Conservation (phyloP, 2,797 vertebrate genomes). For the Amblyopsis hoosieri region DNA sequence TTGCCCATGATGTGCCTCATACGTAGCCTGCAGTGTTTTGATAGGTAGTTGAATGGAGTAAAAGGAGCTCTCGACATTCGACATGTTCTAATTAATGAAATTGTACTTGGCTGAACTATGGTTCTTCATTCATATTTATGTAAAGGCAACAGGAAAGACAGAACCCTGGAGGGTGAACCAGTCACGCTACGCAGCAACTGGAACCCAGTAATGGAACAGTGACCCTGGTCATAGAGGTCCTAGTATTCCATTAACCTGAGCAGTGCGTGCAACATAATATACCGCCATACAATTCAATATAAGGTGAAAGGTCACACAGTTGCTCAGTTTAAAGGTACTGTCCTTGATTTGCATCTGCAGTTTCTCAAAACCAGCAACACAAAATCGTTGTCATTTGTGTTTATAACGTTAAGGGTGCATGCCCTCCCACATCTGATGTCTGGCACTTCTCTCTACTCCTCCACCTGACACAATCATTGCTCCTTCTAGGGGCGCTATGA, state of each 20-base stretch:
- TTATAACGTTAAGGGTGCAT: no score
- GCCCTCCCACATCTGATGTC: no score
- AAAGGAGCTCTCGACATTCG: conserved; percentile 35
- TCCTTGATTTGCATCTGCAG: no score
- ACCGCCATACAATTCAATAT: no score
- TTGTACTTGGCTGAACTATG: conserved; percentile 35
- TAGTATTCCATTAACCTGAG: conserved; percentile 1
- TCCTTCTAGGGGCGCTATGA: no score
- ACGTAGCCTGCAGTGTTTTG: conserved; percentile 60
- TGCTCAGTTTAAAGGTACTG: no score
- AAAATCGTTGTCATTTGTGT: no score
- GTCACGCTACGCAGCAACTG: conserved; percentile 15
- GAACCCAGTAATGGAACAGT: conserved; percentile 23
- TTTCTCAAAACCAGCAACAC: no score
- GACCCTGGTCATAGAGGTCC: conserved; percentile 19
- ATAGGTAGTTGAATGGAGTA: conserved; percentile 37
- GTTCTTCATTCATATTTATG: conserved; percentile 59
- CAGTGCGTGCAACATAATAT: no score
- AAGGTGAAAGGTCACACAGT: no score
- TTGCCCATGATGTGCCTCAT: conserved; percentile 16
- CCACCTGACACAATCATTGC: no score
- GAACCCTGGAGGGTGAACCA: conserved; percentile 18
- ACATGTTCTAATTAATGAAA: conserved; percentile 54
- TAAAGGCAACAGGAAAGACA: conserved; percentile 33
- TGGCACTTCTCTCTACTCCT: no score